Percentiles rank a stretch among this genome's conserved stretches.
phyloP scores from a whole-genome alignment of 2,113 vertebrate genomes.

The Heterochromis multidens region DNA sequence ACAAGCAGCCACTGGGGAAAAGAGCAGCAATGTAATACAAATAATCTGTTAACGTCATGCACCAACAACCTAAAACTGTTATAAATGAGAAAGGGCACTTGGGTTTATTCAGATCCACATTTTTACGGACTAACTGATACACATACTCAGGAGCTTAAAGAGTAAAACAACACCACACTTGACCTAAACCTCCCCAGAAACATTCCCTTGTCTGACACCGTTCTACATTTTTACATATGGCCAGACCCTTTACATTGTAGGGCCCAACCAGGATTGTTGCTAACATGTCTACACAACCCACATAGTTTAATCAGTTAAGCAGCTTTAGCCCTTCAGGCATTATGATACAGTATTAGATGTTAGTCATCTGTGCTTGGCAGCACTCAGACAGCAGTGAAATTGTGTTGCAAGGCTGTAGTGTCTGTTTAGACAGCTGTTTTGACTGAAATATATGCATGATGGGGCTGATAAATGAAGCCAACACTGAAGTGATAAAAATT shows the following conservation, averaged over 20 bases:
- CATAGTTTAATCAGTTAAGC: neutral
- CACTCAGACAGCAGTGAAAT: neutral
- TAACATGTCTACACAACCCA: neutral
- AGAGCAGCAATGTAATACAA: neutral
- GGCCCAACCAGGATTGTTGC: neutral
- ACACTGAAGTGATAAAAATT: neutral
- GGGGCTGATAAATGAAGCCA: neutral
- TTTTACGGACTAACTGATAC: neutral
- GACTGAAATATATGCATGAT: neutral
- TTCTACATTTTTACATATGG: rapidly evolving
- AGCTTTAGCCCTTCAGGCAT: neutral
- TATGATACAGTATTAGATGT: neutral
- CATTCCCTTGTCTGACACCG: neutral
- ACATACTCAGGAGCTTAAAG: neutral
- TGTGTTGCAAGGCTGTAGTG: neutral
- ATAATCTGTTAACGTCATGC: neutral
- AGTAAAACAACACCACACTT: neutral
- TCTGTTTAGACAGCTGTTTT: neutral
- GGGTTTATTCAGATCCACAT: neutral
- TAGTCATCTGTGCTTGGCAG: neutral
- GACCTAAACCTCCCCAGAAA: neutral
- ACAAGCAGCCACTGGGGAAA: neutral
- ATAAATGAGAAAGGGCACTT: neutral
- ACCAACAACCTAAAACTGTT: neutral
- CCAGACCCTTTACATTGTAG: neutral